Evolutionary conservation across 2,797 vertebrate genomes (phyloP).

Genomic region (Apogon talboti): DNA sequence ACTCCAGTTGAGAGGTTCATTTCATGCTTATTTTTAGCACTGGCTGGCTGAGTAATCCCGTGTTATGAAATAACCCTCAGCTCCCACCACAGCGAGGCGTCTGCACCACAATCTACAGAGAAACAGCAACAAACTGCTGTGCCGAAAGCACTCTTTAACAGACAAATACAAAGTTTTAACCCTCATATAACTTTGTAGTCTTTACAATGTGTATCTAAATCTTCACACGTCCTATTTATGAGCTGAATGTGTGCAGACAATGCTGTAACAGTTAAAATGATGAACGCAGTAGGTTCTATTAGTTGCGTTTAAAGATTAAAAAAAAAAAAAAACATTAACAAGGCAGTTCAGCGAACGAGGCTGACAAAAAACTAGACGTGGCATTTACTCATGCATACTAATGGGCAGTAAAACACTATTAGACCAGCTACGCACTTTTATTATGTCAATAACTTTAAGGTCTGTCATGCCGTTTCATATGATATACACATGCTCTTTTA

Average conservation of each 20-base stretch:
- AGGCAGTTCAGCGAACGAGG: slow-evolving; percentile 25
- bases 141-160: slow-evolving; percentile 30
- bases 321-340: slow-evolving; percentile 7
- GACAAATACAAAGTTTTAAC: slow-evolving; percentile 18
- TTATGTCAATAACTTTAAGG: slow-evolving; percentile 47
- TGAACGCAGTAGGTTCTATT: slow-evolving; percentile 8
- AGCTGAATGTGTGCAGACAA: slow-evolving; percentile 14
- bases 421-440: slow-evolving; percentile 48
- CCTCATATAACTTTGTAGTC: slow-evolving; percentile 9
- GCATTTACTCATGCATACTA: slow-evolving; percentile 48
- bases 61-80: slow-evolving; percentile 75
- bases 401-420: slow-evolving; percentile 43
- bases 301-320: slow-evolving; percentile 25
- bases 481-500: slow-evolving; percentile 56
- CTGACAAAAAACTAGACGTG: slow-evolving; percentile 38
- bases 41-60: slow-evolving; percentile 74
- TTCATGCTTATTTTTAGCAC: slow-evolving; percentile 79
- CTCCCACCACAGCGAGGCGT: slow-evolving; percentile 73
- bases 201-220: slow-evolving; percentile 2
- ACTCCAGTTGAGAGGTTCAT: slow-evolving; percentile 74
- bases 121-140: slow-evolving; percentile 63
- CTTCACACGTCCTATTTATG: slow-evolving; percentile 18
- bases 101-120: slow-evolving; percentile 61
- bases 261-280: slow-evolving; percentile 19
- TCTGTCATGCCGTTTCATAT: slow-evolving; percentile 48